Conservation (phyloP, 2,113 vertebrate species). For the human region DNA sequence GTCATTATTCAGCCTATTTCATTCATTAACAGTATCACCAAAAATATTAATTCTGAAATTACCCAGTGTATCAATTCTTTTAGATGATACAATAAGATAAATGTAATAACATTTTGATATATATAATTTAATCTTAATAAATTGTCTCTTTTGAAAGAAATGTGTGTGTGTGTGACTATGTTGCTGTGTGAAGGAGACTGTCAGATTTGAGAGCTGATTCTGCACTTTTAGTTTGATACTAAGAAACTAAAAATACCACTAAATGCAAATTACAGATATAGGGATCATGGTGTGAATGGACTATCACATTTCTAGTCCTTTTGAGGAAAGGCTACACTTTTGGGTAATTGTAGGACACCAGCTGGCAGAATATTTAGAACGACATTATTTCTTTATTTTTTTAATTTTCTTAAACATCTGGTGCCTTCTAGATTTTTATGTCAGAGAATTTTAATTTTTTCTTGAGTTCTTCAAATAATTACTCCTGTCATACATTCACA, state of each 20-base stretch:
- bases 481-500: conserved; percentile 37
- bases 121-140: not conserved
- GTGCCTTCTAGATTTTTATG: conserved; percentile 48
- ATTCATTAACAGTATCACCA: not conserved
- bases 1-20: not conserved
- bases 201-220: conserved; percentile 41
- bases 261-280: conserved; percentile 66
- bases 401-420: conserved; percentile 70
- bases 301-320: conserved; percentile 7
- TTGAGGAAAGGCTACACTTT: conserved; percentile 35
- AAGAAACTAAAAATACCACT: conserved; percentile 49
- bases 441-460: conserved; percentile 59
- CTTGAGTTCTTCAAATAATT: conserved; percentile 71
- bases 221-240: conserved; percentile 48
- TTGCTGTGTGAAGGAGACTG: not conserved
- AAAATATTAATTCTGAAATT: not conserved
- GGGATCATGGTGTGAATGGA: conserved; percentile 31
- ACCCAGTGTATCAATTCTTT: not conserved
- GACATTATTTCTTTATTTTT: conserved; percentile 58
- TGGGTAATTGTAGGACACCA: conserved; percentile 70
- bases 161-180: not conserved
- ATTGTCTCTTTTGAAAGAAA: conserved; percentile 20
- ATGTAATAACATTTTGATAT: conserved; percentile 1
- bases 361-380: conserved; percentile 67
- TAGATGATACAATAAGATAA: not conserved